These are phyloP conservation scores for Siphamia tubifer DNA, from an alignment of 2,113 vertebrate genomes.

Conservation along the genomic window DNA sequence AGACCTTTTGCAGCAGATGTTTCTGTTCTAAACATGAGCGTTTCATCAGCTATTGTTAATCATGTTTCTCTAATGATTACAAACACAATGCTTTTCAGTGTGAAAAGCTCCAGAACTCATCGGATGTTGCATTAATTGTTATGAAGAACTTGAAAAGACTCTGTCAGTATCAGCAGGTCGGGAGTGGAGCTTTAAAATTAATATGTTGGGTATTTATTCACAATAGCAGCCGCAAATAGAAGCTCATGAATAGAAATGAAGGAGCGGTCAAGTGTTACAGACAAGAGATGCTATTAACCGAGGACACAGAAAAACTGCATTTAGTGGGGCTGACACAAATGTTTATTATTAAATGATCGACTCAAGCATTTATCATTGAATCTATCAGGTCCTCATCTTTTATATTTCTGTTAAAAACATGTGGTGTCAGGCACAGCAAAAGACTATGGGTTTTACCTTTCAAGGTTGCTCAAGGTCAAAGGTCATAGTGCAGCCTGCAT, in stretches of 20 bases:
- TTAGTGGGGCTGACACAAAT: too few species aligned
- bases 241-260: conserved; percentile 4
- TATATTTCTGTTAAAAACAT: too few species aligned
- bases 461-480: too few species aligned
- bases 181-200: not conserved
- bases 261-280: not conserved
- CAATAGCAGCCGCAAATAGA: not conserved
- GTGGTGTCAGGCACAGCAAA: too few species aligned
- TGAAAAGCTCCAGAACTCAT: not conserved
- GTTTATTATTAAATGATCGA: too few species aligned
- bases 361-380: not conserved
- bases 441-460: too few species aligned
- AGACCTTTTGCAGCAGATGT: too few species aligned
- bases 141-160: not conserved
- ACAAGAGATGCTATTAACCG: too few species aligned
- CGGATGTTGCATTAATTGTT: not conserved
- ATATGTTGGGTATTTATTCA: not conserved
- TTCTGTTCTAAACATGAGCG: too few species aligned
- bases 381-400: not conserved
- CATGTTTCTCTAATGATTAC: not conserved
- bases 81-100: not conserved
- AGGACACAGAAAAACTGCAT: too few species aligned
- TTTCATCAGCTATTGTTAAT: too few species aligned
- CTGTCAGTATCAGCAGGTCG: not conserved
- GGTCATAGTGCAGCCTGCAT: too few species aligned